These are phyloP conservation scores for Amiota mariae DNA, from an alignment of 2,888 invertebrate genomes.

Conservation along the genomic window DNA sequence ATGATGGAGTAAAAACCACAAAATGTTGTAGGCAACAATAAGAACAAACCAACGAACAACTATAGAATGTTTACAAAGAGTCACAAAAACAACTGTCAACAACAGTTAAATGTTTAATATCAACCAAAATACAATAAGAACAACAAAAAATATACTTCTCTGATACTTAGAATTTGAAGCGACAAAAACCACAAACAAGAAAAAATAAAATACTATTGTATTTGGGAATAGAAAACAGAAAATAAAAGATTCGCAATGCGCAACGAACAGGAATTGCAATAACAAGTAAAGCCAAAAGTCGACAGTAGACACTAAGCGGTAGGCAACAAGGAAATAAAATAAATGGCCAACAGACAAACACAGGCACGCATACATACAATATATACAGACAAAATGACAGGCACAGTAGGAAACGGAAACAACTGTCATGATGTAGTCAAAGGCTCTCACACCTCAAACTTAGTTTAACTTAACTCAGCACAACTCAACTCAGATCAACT, in stretches of 20 bases:
- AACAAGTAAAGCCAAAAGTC: slow-evolving; percentile 12
- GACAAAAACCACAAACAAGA: slow-evolving; percentile 7
- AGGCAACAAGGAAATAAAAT: slow-evolving; percentile 27
- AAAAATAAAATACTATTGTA: slow-evolving; percentile 3
- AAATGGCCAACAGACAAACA: slow-evolving; percentile 16
- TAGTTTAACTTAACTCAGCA: too few relatives aligned
- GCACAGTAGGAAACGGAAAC: slow-evolving; percentile 14
- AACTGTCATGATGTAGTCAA: slow-evolving; percentile 1
- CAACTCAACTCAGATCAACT: too few relatives aligned
- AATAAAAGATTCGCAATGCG: slow-evolving; percentile 25
- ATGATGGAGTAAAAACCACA: not conserved
- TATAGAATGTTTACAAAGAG: not conserved
- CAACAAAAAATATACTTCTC: slow-evolving; percentile 17
- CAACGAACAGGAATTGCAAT: slow-evolving; percentile 6
- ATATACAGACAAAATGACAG: not conserved
- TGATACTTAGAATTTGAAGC: not conserved
- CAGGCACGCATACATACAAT: slow-evolving; percentile 8
- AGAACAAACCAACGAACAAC: not conserved
- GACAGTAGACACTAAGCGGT: slow-evolving; percentile 8
- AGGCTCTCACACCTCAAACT: slow-evolving; percentile 16
- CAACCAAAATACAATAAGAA: slow-evolving; percentile 19
- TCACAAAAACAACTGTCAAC: slow-evolving; percentile 38
- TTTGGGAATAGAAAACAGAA: not conserved
- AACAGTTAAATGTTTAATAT: slow-evolving; percentile 29
- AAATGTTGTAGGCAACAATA: not conserved